These are phyloP conservation scores for Anomalospiza imberbis DNA, from an alignment of 2,797 vertebrate genomes.

Conservation along the genomic window DNA sequence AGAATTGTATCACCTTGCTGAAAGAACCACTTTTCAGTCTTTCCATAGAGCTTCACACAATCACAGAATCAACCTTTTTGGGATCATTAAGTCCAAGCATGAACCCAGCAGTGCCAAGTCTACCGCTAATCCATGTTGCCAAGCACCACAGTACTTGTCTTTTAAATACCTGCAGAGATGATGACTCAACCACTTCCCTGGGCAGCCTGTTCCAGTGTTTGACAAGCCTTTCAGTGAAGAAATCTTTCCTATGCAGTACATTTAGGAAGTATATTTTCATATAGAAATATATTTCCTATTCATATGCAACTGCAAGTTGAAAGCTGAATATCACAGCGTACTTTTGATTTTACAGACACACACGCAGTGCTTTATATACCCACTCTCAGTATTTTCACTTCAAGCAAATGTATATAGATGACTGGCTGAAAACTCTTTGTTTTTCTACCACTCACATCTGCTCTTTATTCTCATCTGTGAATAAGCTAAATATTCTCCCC, in stretches of 20 bases:
- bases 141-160: not conserved
- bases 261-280: not conserved
- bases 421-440: not conserved
- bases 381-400: conserved; percentile 9
- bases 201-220: not conserved
- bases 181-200: not conserved
- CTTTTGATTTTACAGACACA: not conserved
- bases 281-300: not conserved
- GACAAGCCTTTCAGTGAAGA: not conserved
- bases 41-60: not conserved
- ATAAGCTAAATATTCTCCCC: not conserved
- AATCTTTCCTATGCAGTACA: not conserved
- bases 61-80: not conserved
- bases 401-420: conserved; percentile 1
- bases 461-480: conserved; percentile 5
- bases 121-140: not conserved
- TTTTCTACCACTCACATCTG: conserved; percentile 27
- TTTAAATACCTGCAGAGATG: not conserved
- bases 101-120: not conserved
- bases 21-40: not conserved
- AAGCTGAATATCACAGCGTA: not conserved
- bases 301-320: not conserved
- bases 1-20: not conserved
- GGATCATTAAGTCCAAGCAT: not conserved
- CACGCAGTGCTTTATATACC: not conserved